Conservation (phyloP, 2,888 invertebrate genomes). For the Drosophila yooni region DNA sequence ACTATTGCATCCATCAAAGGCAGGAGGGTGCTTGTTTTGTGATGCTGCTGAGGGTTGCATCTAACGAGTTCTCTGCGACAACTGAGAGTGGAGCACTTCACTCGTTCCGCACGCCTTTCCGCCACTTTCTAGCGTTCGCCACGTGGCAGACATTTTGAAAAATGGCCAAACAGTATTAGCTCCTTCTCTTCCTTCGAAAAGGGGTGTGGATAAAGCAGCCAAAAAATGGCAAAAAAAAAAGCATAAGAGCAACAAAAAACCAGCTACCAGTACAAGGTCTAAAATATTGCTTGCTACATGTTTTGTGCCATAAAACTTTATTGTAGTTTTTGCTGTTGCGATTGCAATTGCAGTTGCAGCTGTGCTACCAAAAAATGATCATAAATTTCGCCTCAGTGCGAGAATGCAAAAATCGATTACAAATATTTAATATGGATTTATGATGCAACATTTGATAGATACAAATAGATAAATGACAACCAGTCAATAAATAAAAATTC, state of each 20-base stretch:
- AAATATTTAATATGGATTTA: constrained; percentile 51
- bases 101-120: constrained; percentile 29
- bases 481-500: background rate
- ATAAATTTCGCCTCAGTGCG: constrained; percentile 32
- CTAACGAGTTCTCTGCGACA: constrained; percentile 50
- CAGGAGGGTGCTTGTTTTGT: constrained; percentile 5
- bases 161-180: constrained; percentile 81
- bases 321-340: constrained; percentile 34
- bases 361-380: constrained; percentile 41
- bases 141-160: constrained; percentile 64
- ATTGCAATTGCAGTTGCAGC: constrained; percentile 21
- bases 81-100: constrained; percentile 3
- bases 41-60: constrained; percentile 14
- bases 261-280: constrained; percentile 45
- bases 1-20: constrained; percentile 10
- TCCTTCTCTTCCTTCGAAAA: constrained; percentile 28
- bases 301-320: constrained; percentile 73
- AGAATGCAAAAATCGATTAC: constrained; percentile 34
- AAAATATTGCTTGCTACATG: constrained; percentile 79
- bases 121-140: constrained; percentile 37
- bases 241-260: background rate
- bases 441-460: constrained; percentile 27
- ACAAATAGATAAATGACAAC: constrained; percentile 7
- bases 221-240: constrained; percentile 2
- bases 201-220: background rate